Evolutionary conservation across 2,888 invertebrate genomes (phyloP).

Genomic region (Pyrocoelia pectoralis): DNA sequence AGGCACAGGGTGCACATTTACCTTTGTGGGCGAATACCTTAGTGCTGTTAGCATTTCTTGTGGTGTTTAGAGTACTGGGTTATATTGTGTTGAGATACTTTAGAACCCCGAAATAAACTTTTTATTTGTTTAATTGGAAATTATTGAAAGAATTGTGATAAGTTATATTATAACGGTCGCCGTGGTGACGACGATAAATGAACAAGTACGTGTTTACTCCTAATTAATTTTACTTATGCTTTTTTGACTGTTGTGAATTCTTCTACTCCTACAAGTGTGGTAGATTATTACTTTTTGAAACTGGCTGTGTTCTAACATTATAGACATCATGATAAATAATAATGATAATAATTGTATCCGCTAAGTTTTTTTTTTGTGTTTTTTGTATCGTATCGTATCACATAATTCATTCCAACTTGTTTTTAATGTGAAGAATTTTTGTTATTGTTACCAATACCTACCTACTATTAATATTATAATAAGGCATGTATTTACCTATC

Average conservation of each 20-base stretch:
- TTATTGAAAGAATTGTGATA: constrained; percentile 27
- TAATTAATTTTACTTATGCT: constrained; percentile 27
- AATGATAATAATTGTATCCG: constrained; percentile 34
- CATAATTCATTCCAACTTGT: constrained; percentile 53
- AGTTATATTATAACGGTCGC: constrained; percentile 11
- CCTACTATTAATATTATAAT: constrained; percentile 4
- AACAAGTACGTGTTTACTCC: constrained; percentile 10
- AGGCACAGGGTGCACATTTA: constrained; percentile 69
- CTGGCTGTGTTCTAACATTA: constrained; percentile 37
- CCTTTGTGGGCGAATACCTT: constrained; percentile 79
- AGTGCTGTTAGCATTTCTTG: constrained; percentile 73
- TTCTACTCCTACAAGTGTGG: constrained; percentile 35
- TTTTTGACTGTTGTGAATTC: constrained; percentile 23
- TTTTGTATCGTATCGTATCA: constrained; percentile 41
- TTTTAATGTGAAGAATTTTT: constrained; percentile 44
- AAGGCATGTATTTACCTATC: constrained; percentile 14
- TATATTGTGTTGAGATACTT: constrained; percentile 77
- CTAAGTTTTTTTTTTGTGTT: constrained; percentile 31
- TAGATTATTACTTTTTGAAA: constrained; percentile 37
- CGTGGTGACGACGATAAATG: constrained; percentile 19
- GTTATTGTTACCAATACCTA: constrained; percentile 32
- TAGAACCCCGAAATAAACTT: constrained; percentile 70
- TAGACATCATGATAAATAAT: constrained; percentile 14
- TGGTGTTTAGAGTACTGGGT: constrained; percentile 75
- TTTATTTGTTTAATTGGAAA: neutral